These are phyloP conservation scores for Ceraclea dissimilis DNA, from an alignment of 2,888 invertebrate species.

Conservation along the genomic window DNA sequence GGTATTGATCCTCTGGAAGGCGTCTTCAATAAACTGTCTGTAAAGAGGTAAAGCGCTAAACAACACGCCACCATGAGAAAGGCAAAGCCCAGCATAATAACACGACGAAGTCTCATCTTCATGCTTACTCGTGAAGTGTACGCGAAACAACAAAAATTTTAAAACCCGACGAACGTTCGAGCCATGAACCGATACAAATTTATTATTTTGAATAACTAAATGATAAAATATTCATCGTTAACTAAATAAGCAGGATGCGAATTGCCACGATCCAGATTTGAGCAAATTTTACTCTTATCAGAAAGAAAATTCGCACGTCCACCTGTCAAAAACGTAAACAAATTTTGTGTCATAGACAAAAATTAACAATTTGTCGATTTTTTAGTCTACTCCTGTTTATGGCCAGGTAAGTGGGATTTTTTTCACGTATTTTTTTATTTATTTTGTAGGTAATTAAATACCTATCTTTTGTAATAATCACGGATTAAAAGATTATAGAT, in stretches of 20 bases:
- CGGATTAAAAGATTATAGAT: no score
- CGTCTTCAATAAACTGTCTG: constrained; percentile 54
- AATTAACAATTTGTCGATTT: no score
- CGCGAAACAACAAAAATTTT: no score
- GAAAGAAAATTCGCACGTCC: neutral
- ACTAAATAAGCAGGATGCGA: neutral
- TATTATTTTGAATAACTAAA: no score
- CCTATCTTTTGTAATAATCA: no score
- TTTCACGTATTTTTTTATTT: no score
- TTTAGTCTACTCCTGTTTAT: no score
- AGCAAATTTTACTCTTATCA: neutral
- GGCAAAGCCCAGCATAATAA: constrained; percentile 54
- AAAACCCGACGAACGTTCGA: no score
- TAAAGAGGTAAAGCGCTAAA: constrained; percentile 57
- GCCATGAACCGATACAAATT: no score
- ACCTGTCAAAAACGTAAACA: constrained; percentile 15
- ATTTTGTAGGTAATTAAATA: no score
- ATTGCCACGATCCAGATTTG: neutral
- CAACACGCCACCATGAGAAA: constrained; percentile 53
- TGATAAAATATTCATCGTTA: no score
- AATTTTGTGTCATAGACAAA: neutral
- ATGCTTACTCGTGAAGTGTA: neutral
- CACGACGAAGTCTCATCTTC: constrained; percentile 49
- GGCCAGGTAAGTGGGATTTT: no score
- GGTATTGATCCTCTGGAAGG: constrained; percentile 48